Evolutionary conservation across 2,888 invertebrate genomes (phyloP).

Genomic region (Cyaniris semiargus): DNA sequence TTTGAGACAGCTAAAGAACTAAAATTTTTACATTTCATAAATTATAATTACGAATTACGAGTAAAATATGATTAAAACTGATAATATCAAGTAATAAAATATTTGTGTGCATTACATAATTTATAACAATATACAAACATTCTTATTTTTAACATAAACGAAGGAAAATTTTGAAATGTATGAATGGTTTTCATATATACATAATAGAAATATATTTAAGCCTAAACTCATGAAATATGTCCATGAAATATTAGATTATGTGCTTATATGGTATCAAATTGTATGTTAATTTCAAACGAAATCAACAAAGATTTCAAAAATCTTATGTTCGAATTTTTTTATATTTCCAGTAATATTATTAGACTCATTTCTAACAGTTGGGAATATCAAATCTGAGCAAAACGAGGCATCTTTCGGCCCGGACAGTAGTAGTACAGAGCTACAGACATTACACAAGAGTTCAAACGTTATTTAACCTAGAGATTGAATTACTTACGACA

Average conservation of each 20-base stretch:
- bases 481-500: conserved; percentile 30
- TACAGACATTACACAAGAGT: conserved; percentile 17
- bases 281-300: background rate
- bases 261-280: conserved; percentile 21
- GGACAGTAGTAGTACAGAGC: background rate
- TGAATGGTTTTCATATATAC: conserved; percentile 64
- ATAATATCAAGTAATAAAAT: conserved; percentile 65
- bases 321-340: background rate
- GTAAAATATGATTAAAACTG: conserved; percentile 52
- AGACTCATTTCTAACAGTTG: conserved; percentile 3
- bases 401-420: background rate
- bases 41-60: conserved; percentile 53
- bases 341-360: background rate
- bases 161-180: conserved; percentile 51
- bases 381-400: background rate
- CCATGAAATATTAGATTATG: conserved; percentile 28
- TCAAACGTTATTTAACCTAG: conserved; percentile 12
- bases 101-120: conserved; percentile 61
- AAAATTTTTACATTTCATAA: conserved; percentile 73
- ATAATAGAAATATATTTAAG: conserved; percentile 48
- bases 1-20: conserved; percentile 60
- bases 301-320: conserved; percentile 6
- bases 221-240: conserved; percentile 41
- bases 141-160: conserved; percentile 59
- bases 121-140: conserved; percentile 71